A percentile compares a stretch with the other conserved stretches of the same genome.
phyloP scores from a whole-genome alignment of 1,140 invertebrate species.

The Microplitis mediator region DNA sequence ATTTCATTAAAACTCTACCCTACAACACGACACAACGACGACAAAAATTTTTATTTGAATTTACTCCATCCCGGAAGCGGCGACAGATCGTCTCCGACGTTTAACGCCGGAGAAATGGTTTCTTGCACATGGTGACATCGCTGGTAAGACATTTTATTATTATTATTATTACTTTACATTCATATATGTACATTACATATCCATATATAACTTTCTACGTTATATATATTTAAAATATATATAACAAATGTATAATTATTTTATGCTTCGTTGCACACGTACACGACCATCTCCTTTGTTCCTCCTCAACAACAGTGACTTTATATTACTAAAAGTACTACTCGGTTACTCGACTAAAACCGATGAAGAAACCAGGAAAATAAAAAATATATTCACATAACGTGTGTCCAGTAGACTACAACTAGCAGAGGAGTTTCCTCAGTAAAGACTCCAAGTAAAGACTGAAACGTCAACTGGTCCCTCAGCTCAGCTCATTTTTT shows the following conservation, averaged over 20 bases:
- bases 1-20: not conserved
- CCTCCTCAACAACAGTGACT: slow-evolving; percentile 1
- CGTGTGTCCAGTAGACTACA: not conserved
- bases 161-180: not conserved
- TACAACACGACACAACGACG: not conserved
- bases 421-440: not conserved
- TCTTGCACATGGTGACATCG: slow-evolving; percentile 35
- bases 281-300: slow-evolving; percentile 20
- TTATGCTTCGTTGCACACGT: slow-evolving; percentile 9
- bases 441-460: not conserved
- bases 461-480: not conserved
- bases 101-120: slow-evolving; percentile 31
- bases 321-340: too few species aligned
- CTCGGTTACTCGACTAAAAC: not conserved
- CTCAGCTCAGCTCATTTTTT: not conserved
- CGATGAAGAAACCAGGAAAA: not conserved
- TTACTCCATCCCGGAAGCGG: slow-evolving; percentile 17
- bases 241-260: not conserved
- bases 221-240: not conserved
- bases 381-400: too few species aligned
- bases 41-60: not conserved
- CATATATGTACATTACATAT: too few species aligned
- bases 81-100: slow-evolving; percentile 23
- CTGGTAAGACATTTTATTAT: slow-evolving; percentile 12
- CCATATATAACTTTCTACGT: too few species aligned